These are phyloP conservation scores for Hystrix cristata DNA, from an alignment of 2,113 vertebrate species.

Conservation along the genomic window DNA sequence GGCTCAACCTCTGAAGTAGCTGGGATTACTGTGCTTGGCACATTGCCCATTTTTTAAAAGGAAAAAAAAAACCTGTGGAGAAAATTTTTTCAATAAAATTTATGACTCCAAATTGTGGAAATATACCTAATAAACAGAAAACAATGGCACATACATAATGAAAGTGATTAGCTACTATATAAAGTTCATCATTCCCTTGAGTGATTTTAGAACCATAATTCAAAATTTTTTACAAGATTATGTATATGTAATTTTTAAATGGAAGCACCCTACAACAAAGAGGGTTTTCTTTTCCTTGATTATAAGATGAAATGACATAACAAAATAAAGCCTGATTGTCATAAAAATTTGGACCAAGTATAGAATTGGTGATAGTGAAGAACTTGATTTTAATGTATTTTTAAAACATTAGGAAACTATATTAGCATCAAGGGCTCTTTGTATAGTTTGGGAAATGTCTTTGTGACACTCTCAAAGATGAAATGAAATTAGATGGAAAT, in stretches of 20 bases:
- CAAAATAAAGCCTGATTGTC: slow-evolving; percentile 53
- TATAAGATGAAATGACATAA: slow-evolving; percentile 68
- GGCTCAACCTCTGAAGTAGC: background rate
- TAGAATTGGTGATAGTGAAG: slow-evolving; percentile 33
- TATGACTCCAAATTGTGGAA: slow-evolving; percentile 56
- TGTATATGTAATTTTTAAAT: slow-evolving; percentile 71
- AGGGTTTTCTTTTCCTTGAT: slow-evolving; percentile 62
- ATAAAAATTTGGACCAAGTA: slow-evolving; percentile 25
- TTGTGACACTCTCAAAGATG: slow-evolving; percentile 69
- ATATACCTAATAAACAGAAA: slow-evolving; percentile 71
- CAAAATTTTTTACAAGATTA: background rate
- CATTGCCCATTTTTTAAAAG: slow-evolving; percentile 37
- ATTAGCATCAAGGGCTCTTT: slow-evolving; percentile 67
- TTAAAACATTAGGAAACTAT: slow-evolving; percentile 62
- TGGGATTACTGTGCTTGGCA: background rate
- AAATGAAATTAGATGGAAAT: slow-evolving; percentile 50
- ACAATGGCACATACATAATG: slow-evolving; percentile 59
- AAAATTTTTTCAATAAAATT: slow-evolving; percentile 60
- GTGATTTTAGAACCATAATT: slow-evolving; percentile 72
- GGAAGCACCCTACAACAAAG: slow-evolving; percentile 32
- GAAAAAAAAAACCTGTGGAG: background rate
- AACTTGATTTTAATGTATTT: slow-evolving; percentile 61
- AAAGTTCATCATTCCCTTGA: slow-evolving; percentile 64
- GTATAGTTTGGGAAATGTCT: slow-evolving; percentile 53
- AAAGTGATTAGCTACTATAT: slow-evolving; percentile 72